Conservation (phyloP, 2,888 invertebrate genomes). For the Watsonalla binaria region DNA sequence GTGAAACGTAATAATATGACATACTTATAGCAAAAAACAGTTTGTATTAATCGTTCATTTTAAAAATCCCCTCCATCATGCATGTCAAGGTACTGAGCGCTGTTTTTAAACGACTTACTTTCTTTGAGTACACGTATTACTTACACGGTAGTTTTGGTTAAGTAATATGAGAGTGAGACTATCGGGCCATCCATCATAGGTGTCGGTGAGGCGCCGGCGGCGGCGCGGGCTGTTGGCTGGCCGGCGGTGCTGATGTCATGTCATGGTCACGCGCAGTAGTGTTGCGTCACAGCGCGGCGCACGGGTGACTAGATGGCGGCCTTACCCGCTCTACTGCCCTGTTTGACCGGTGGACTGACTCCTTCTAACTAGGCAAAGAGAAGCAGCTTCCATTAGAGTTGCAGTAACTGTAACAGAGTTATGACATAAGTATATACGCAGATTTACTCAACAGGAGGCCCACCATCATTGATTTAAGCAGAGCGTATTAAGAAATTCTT, state of each 20-base stretch:
- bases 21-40: too few relatives aligned
- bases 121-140: constrained; percentile 13
- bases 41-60: too few relatives aligned
- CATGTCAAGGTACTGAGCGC: constrained; percentile 3
- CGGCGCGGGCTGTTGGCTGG: constrained; percentile 29
- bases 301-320: constrained; percentile 23
- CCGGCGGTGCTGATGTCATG: constrained; percentile 50
- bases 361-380: constrained; percentile 36
- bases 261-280: constrained; percentile 58
- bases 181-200: constrained; percentile 42
- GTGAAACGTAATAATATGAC: too few relatives aligned
- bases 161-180: not conserved
- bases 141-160: constrained; percentile 12
- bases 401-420: constrained; percentile 20
- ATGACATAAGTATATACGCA: constrained; percentile 6
- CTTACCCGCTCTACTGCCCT: constrained; percentile 37
- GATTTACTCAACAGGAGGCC: too few relatives aligned
- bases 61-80: too few relatives aligned
- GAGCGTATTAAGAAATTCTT: too few relatives aligned
- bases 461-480: too few relatives aligned
- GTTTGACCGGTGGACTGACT: constrained; percentile 44
- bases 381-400: constrained; percentile 16
- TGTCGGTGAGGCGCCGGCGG: constrained; percentile 33
- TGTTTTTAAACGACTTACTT: constrained; percentile 11
- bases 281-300: constrained; percentile 48